A percentile compares a stretch with the other conserved stretches of the same genome.
phyloP scores from a whole-genome alignment of 2,888 invertebrate genomes.

The Chrysodeixis includens region DNA sequence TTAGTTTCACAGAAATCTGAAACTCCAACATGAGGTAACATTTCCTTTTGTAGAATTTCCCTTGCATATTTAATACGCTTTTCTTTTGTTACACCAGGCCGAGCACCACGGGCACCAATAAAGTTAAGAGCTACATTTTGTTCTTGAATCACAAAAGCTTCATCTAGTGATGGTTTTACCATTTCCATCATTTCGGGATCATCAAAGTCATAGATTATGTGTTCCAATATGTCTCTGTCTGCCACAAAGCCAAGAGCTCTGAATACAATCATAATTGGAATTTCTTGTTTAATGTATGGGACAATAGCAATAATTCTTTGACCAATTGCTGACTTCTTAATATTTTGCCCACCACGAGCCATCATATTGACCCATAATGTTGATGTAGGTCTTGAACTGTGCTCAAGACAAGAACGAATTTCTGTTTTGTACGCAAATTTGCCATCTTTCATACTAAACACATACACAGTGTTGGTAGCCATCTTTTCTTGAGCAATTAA shows the following conservation, averaged over 20 bases:
- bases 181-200: slow-evolving; percentile 99
- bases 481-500: slow-evolving; percentile 99
- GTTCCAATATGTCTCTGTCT: slow-evolving; percentile 99
- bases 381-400: slow-evolving; percentile 97
- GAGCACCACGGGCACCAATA: slow-evolving; percentile 98
- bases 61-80: slow-evolving; percentile 99
- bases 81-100: slow-evolving; percentile 99
- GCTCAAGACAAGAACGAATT: slow-evolving; percentile 94
- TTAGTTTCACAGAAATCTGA: slow-evolving; percentile 99
- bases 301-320: slow-evolving; percentile 99
- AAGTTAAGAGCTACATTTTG: slow-evolving; percentile 99
- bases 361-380: slow-evolving; percentile 99
- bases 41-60: slow-evolving; percentile 99
- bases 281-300: slow-evolving; percentile 99
- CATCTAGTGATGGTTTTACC: slow-evolving; percentile 99
- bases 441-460: slow-evolving; percentile 99
- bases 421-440: slow-evolving; percentile 99
- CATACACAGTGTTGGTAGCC: slow-evolving; percentile 99
- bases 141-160: slow-evolving; percentile 99
- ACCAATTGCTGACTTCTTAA: slow-evolving; percentile 99
- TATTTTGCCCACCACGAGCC: slow-evolving; percentile 99
- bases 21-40: slow-evolving; percentile 99
- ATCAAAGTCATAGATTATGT: slow-evolving; percentile 99
- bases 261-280: slow-evolving; percentile 99
- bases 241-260: slow-evolving; percentile 99